Conservation (phyloP, 2,797 vertebrate genomes). For the Yasuhikotakia modesta region DNA sequence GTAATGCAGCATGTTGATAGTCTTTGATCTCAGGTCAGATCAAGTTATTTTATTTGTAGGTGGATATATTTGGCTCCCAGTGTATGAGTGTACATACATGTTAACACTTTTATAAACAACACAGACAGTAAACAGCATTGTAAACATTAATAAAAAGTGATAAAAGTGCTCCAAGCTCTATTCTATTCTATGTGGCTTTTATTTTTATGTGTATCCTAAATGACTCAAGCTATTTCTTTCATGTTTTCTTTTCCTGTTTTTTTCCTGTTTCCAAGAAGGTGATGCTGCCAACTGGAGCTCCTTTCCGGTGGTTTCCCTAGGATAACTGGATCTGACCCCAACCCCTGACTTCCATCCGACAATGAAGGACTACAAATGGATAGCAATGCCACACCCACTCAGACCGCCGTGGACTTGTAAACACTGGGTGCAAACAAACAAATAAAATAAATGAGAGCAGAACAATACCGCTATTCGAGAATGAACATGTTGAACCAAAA, state of each 20-base stretch:
- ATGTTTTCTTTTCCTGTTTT: constrained; percentile 41
- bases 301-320: constrained; percentile 90
- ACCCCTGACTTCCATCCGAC: constrained; percentile 72
- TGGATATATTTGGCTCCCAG: too few species aligned
- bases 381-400: constrained; percentile 83
- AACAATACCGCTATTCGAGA: constrained; percentile 61
- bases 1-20: neutral
- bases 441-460: constrained; percentile 46
- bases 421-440: constrained; percentile 69
- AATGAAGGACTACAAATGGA: constrained; percentile 81
- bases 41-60: too few species aligned
- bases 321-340: constrained; percentile 61
- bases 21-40: too few species aligned
- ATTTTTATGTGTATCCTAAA: neutral
- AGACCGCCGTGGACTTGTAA: constrained; percentile 81
- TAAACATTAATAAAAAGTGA: too few species aligned
- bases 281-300: constrained; percentile 87
- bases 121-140: too few species aligned
- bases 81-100: too few species aligned
- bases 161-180: too few species aligned
- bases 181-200: too few species aligned
- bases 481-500: constrained; percentile 87
- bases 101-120: too few species aligned
- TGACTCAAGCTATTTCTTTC: constrained; percentile 41
- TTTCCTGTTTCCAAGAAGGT: constrained; percentile 83